phyloP scores from a whole-genome alignment of 2,113 vertebrate species.

The Plecturocebus donacophilus region DNA sequence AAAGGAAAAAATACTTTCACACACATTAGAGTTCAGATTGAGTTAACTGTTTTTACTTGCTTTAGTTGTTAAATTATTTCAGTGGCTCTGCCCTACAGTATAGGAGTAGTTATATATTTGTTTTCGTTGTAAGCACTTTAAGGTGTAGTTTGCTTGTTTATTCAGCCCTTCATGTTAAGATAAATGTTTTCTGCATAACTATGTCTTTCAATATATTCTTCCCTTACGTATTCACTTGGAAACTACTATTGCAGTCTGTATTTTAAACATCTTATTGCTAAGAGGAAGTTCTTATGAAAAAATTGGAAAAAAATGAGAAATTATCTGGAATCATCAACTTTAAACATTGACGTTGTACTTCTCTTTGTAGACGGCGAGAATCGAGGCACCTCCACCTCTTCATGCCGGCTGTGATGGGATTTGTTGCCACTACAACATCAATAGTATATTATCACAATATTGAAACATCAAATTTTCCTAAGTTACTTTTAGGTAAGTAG shows the following conservation, averaged over 20 bases:
- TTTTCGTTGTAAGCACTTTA: not conserved
- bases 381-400: slow-evolving; percentile 95
- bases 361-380: slow-evolving; percentile 83
- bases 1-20: not conserved
- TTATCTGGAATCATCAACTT: not conserved
- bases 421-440: slow-evolving; percentile 95
- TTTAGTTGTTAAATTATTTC: not conserved
- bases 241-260: not conserved
- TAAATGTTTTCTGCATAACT: not conserved
- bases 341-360: not conserved
- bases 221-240: not conserved
- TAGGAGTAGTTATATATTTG: not conserved
- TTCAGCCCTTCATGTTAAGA: not conserved
- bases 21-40: not conserved
- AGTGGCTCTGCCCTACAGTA: not conserved
- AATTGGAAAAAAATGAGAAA: not conserved
- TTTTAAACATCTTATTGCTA: not conserved
- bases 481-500: slow-evolving; percentile 94
- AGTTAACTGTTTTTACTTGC: not conserved
- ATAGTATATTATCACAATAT: slow-evolving; percentile 99
- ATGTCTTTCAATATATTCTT: not conserved
- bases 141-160: not conserved
- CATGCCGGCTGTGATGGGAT: slow-evolving; percentile 97
- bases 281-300: not conserved
- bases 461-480: slow-evolving; percentile 99